Evolutionary conservation across 2,888 invertebrate species (phyloP).

Genomic region (Ormyrus rosae): DNA sequence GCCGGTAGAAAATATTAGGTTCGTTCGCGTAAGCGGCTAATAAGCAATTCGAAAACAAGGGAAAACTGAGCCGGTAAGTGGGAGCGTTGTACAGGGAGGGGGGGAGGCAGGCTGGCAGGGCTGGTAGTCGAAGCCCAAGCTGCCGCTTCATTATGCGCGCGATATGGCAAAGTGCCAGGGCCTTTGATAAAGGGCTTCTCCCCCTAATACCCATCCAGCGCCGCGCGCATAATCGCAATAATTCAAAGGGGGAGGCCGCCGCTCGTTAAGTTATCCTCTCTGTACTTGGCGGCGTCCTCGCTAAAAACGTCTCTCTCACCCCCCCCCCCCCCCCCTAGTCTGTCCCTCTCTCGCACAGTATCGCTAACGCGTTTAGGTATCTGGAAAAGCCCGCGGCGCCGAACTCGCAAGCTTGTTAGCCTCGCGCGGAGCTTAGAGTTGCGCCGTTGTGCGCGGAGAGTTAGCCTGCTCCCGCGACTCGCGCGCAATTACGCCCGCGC

Average conservation of each 20-base stretch:
- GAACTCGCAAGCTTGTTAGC: slow-evolving; percentile 11
- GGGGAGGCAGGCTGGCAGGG: too few relatives aligned
- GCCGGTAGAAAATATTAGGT: not conserved
- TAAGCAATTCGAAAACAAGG: slow-evolving; percentile 42
- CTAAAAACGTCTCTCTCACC: not conserved
- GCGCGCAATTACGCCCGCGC: too few relatives aligned
- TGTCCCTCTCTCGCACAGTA: not conserved
- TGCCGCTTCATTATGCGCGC: slow-evolving; percentile 73
- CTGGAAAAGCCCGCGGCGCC: slow-evolving; percentile 15
- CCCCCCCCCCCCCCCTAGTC: not conserved
- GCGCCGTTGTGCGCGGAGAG: too few relatives aligned
- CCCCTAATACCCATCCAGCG: slow-evolving; percentile 48
- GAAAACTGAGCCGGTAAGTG: not conserved
- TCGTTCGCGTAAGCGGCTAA: slow-evolving; percentile 18
- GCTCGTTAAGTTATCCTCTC: slow-evolving; percentile 22
- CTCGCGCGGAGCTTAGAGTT: slow-evolving; percentile 6
- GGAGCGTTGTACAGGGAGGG: slow-evolving; percentile 55
- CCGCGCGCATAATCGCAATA: slow-evolving; percentile 51
- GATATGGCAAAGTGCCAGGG: slow-evolving; percentile 72
- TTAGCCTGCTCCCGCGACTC: too few relatives aligned
- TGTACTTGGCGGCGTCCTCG: not conserved
- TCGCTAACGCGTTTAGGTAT: slow-evolving; percentile 3
- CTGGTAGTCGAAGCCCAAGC: slow-evolving; percentile 65
- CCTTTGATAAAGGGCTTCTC: slow-evolving; percentile 66
- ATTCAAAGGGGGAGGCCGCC: slow-evolving; percentile 34